Percentiles rank a stretch among this genome's conserved stretches.
These are phyloP conservation scores for Megalopta genalis DNA, from an alignment of 1,140 invertebrate species.

Conservation along the genomic window DNA sequence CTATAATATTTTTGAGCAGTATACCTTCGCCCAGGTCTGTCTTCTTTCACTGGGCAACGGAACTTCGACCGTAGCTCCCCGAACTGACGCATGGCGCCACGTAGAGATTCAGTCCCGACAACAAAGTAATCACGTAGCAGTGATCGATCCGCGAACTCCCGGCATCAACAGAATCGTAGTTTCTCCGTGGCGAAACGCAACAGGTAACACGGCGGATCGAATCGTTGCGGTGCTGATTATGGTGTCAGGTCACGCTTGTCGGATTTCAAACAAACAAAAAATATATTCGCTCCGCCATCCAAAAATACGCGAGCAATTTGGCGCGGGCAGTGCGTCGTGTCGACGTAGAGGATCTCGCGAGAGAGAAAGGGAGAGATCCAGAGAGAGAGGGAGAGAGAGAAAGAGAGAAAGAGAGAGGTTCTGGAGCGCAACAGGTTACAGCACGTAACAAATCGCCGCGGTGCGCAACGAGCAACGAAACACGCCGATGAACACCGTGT, in stretches of 20 bases:
- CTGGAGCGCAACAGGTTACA: slow-evolving; percentile 12
- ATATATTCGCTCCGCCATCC: background rate
- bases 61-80: too few relatives aligned
- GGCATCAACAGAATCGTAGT: too few relatives aligned
- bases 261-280: background rate
- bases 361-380: background rate
- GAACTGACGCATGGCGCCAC: too few relatives aligned
- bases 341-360: background rate
- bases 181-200: slow-evolving; percentile 8
- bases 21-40: too few relatives aligned
- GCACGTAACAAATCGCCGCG: background rate
- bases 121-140: too few relatives aligned
- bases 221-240: background rate
- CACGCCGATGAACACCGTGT: background rate
- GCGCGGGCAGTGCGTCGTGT: too few relatives aligned
- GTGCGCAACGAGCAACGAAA: background rate
- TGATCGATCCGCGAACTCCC: too few relatives aligned
- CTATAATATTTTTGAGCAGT: too few relatives aligned
- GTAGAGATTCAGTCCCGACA: too few relatives aligned
- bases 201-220: slow-evolving; percentile 9
- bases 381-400: too few relatives aligned
- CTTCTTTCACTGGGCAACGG: too few relatives aligned
- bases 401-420: background rate
- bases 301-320: background rate
- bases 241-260: slow-evolving; percentile 17